Conservation (phyloP, 2,888 invertebrate species). For the Xanthostigma xanthostigma region DNA sequence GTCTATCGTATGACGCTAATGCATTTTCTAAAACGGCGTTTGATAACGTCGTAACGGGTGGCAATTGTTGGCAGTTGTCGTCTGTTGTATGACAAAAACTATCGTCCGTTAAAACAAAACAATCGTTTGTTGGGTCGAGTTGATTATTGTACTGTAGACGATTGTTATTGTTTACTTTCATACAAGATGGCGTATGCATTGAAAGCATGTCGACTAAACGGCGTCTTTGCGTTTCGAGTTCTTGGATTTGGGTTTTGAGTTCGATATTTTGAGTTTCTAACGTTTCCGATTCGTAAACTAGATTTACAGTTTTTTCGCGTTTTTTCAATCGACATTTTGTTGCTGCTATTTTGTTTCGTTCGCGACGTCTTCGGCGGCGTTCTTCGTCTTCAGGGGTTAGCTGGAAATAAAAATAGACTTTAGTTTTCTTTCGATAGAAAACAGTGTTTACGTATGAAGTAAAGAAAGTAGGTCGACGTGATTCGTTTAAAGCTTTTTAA, state of each 20-base stretch:
- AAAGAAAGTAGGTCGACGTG: too few relatives aligned
- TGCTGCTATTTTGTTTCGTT: conserved; percentile 87
- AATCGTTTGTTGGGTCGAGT: conserved; percentile 1
- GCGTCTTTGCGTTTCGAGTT: conserved; percentile 63
- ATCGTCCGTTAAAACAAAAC: conserved; percentile 3
- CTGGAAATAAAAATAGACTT: conserved; percentile 30
- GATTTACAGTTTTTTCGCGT: conserved; percentile 71
- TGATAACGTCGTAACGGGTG: conserved; percentile 18
- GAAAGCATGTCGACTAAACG: conserved; percentile 67
- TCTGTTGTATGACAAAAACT: conserved; percentile 19
- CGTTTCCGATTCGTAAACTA: conserved; percentile 74
- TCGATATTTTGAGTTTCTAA: conserved; percentile 74
- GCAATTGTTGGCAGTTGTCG: conserved; percentile 18
- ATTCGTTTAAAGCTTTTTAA: too few relatives aligned
- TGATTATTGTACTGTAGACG: conserved; percentile 1
- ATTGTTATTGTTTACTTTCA: conserved; percentile 20
- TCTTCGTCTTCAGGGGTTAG: conserved; percentile 87
- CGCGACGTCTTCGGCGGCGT: conserved; percentile 66
- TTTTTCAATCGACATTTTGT: conserved; percentile 91
- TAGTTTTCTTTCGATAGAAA: too few relatives aligned
- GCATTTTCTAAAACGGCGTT: conserved; percentile 6
- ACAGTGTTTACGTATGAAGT: too few relatives aligned
- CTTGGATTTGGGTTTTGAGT: conserved; percentile 68
- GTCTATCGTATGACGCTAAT: conserved; percentile 23
- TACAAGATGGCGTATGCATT: conserved; percentile 56